Conservation (phyloP, 1,140 invertebrate species). For the Wiebesia pumilae region DNA sequence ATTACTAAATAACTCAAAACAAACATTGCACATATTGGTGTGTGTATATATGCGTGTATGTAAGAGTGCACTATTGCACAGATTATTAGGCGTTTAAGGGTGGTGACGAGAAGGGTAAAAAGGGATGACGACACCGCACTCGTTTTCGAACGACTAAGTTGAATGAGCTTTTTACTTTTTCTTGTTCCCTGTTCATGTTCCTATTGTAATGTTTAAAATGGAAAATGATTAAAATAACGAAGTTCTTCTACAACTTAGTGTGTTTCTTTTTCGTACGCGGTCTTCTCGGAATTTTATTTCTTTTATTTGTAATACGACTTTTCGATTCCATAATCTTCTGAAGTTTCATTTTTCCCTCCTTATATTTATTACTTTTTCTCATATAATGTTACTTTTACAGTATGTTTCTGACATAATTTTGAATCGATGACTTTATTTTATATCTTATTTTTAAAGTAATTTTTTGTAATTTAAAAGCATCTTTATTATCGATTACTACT, state of each 20-base stretch:
- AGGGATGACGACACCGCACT: slow-evolving; percentile 37
- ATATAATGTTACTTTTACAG: background rate
- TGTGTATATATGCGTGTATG: too few species aligned
- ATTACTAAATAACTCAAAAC: slow-evolving; percentile 1
- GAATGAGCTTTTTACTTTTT: slow-evolving; percentile 34
- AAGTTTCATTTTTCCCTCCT: background rate
- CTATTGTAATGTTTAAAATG: slow-evolving; percentile 69
- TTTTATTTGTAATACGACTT: background rate
- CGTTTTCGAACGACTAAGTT: slow-evolving; percentile 5
- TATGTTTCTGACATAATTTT: background rate
- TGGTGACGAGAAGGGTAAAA: slow-evolving; percentile 48
- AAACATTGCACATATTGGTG: slow-evolving; percentile 12
- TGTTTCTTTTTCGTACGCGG: background rate
- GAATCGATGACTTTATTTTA: background rate
- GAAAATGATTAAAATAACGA: slow-evolving; percentile 73
- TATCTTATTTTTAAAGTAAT: background rate
- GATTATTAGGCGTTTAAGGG: slow-evolving; percentile 53
- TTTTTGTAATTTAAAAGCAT: background rate
- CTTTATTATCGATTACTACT: background rate
- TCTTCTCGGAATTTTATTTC: slow-evolving; percentile 34
- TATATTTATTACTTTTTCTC: slow-evolving; percentile 2
- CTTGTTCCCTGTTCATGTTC: background rate
- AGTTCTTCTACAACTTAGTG: slow-evolving; percentile 51
- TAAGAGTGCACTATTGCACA: slow-evolving; percentile 40
- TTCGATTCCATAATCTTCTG: background rate